Evolutionary conservation across 1,140 invertebrate genomes (phyloP).

Genomic region (Drosophila parvula): DNA sequence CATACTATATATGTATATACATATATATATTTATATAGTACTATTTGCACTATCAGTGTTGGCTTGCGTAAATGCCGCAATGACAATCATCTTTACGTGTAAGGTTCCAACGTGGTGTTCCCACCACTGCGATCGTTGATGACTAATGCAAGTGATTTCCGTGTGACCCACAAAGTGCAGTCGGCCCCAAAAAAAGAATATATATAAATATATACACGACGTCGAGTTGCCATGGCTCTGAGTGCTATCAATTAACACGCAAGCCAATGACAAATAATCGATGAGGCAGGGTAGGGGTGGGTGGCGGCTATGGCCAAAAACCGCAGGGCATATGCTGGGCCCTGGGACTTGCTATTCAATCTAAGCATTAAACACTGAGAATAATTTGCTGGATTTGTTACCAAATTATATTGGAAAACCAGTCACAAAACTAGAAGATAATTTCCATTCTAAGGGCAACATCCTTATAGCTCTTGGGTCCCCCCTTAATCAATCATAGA

Average conservation of each 20-base stretch:
- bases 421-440: no score
- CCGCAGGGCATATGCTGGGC: conserved; percentile 49
- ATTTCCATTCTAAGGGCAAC: neutral
- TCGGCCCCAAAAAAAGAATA: conserved; percentile 23
- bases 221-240: conserved; percentile 62
- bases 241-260: conserved; percentile 76
- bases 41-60: conserved; percentile 52
- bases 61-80: conserved; percentile 58
- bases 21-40: conserved; percentile 6
- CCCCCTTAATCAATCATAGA: conserved; percentile 1
- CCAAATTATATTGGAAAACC: neutral
- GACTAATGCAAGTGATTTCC: conserved; percentile 80
- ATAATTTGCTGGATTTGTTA: neutral
- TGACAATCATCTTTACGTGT: conserved; percentile 54
- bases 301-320: conserved; percentile 31
- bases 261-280: conserved; percentile 75
- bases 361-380: conserved; percentile 29
- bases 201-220: conserved; percentile 31
- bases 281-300: conserved; percentile 42
- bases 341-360: conserved; percentile 22
- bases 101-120: conserved; percentile 29
- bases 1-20: conserved; percentile 12
- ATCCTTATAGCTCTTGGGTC: neutral
- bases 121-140: conserved; percentile 27
- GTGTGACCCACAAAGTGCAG: conserved; percentile 71